phyloP scores from a whole-genome alignment of 2,797 vertebrate species.

The Natrix natrix region DNA sequence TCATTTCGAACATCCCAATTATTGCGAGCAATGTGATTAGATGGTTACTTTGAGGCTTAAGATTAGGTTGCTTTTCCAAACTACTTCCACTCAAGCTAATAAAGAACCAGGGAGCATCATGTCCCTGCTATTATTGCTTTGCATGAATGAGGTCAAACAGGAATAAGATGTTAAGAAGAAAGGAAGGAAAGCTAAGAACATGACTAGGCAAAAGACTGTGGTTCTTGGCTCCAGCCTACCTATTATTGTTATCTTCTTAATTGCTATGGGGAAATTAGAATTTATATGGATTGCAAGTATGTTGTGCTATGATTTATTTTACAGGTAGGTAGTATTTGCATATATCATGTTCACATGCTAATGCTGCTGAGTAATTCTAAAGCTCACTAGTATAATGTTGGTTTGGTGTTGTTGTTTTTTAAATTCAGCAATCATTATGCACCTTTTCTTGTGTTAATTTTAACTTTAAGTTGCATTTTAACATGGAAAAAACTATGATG shows the following conservation, averaged over 20 bases:
- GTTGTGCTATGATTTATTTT: not conserved
- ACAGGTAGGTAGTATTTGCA: not conserved
- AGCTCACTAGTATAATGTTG: not conserved
- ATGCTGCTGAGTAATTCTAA: not conserved
- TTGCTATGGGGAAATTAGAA: not conserved
- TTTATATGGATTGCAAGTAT: not conserved
- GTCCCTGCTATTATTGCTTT: not conserved
- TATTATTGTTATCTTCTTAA: not conserved
- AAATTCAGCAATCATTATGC: not conserved
- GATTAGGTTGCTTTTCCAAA: not conserved
- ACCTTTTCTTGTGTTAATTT: not conserved
- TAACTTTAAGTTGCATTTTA: not conserved
- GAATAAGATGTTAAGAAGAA: not conserved
- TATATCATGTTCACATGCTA: not conserved
- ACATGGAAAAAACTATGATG: not conserved
- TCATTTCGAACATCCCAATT: not conserved
- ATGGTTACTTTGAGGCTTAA: not conserved
- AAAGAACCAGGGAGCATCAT: not conserved
- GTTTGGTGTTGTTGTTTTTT: not conserved
- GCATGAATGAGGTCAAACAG: not conserved
- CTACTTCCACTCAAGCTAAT: not conserved
- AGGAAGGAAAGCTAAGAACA: not conserved
- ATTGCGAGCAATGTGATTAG: not conserved
- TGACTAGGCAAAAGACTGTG: not conserved
- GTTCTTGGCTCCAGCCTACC: not conserved